phyloP scores from a whole-genome alignment of 2,113 vertebrate genomes.

The Willisornis vidua region DNA sequence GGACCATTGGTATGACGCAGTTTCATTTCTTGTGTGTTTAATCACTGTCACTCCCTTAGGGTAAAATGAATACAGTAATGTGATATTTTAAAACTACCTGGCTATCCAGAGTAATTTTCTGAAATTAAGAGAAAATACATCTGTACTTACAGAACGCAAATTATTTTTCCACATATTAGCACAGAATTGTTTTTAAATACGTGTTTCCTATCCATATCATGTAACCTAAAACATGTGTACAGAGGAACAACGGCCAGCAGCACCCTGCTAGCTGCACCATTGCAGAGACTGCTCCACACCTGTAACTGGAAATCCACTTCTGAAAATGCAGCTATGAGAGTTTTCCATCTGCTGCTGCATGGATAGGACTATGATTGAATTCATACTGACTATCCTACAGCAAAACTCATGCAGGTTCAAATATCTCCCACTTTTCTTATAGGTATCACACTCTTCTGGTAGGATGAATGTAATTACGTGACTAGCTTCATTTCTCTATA shows the following conservation, averaged over 20 bases:
- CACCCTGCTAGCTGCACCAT: neutral
- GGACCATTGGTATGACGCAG: fast-evolving
- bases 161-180: neutral
- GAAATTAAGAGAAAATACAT: neutral
- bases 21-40: neutral
- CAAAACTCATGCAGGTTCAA: neutral
- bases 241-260: neutral
- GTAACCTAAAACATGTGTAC: neutral
- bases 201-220: neutral
- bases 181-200: neutral
- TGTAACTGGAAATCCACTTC: neutral
- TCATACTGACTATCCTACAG: neutral
- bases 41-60: neutral
- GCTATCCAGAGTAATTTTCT: neutral
- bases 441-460: neutral
- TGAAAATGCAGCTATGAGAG: neutral
- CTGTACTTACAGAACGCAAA: neutral
- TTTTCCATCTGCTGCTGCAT: neutral
- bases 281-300: neutral
- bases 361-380: neutral
- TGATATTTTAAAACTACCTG: neutral
- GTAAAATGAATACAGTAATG: neutral
- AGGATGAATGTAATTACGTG: neutral
- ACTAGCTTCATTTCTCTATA: neutral
- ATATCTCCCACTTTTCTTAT: neutral